Percentiles rank a stretch among this genome's conserved stretches.
These are phyloP conservation scores for Misgurnus mizolepis DNA, from an alignment of 2,113 vertebrate genomes.

Conservation along the genomic window DNA sequence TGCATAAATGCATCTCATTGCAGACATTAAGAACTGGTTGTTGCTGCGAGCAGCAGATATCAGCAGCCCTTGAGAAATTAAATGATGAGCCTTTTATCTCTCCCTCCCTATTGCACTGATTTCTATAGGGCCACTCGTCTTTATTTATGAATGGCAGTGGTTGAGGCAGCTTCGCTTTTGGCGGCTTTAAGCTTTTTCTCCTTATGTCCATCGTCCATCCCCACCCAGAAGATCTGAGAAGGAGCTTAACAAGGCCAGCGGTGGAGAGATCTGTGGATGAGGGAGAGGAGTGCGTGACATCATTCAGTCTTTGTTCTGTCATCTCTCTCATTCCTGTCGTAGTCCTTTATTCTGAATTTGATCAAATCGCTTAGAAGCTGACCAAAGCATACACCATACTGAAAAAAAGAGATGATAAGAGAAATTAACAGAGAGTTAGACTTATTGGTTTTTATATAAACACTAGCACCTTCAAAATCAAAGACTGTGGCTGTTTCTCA, in stretches of 20 bases:
- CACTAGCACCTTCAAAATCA: too few relatives aligned
- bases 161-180: slow-evolving; percentile 24
- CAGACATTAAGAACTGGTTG: slow-evolving; percentile 44
- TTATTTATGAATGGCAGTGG: slow-evolving; percentile 20
- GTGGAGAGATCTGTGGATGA: slow-evolving; percentile 42
- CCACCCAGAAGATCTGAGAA: slow-evolving; percentile 32
- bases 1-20: slow-evolving; percentile 62
- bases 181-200: slow-evolving; percentile 23
- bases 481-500: too few relatives aligned
- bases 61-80: slow-evolving; percentile 74
- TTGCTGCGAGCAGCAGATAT: slow-evolving; percentile 68
- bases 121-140: slow-evolving; percentile 16
- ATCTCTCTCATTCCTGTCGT: slow-evolving; percentile 45
- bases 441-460: not conserved
- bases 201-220: slow-evolving; percentile 36
- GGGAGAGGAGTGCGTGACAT: slow-evolving; percentile 43
- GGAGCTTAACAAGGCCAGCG: slow-evolving; percentile 17
- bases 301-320: slow-evolving; percentile 31
- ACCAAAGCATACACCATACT: slow-evolving; percentile 81
- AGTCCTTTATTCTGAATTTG: slow-evolving; percentile 44
- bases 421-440: slow-evolving; percentile 13
- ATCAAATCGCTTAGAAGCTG: slow-evolving; percentile 72
- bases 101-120: slow-evolving; percentile 36
- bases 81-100: slow-evolving; percentile 45
- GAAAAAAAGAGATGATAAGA: slow-evolving; percentile 31